Evolutionary conservation across 1,140 invertebrate species (phyloP), one percentile per base, ranked within the genome.

Genomic region (Artemia franciscana): DNA sequence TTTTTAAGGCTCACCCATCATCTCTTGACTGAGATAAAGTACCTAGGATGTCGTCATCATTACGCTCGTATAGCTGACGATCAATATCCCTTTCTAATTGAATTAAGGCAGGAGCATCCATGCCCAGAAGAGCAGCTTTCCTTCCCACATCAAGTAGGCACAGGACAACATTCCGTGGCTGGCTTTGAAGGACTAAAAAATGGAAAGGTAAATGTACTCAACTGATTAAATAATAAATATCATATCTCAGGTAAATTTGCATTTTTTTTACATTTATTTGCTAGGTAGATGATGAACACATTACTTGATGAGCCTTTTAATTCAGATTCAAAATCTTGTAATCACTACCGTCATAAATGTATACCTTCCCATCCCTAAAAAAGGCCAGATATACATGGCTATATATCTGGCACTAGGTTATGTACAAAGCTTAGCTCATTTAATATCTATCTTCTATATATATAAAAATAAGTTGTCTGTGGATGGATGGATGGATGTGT

Each of bases 51-150:
- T 51, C 39, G 39, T 18, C 21, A 3, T 51, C 39, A 15, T 18
- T 18, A 12, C 39, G 12, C 39, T 51, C 39, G 39, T 51, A 51
- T 18, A 68, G 76, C 67, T 78, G 76, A 24, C 70, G 73, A 15
- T 87, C 88, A 61, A 95, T 92, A 76, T 95, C 89, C 69, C 84
- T 81, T 74, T 93, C 90, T 66, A 93, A 76, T 70, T 89, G 82
- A 30, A 94, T 84, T 59, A 94, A 74, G n/a, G 84, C 84, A 0
- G 90, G 88, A 0, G 88, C 88, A 70, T 90, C 85, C 66, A 94
- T 74, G 1, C 82, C 80, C 72, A 79, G 85, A 68, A 79, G 80
- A 15, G 75, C 69, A 2, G 85, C 88, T 57, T 91, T 77, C 57
- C 90, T 77, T 1, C 87, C 85, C 56, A 93, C 81, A 72, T 94